These are phyloP conservation scores for Pseudoatta argentina DNA, from an alignment of 1,140 invertebrate genomes.

Conservation along the genomic window DNA sequence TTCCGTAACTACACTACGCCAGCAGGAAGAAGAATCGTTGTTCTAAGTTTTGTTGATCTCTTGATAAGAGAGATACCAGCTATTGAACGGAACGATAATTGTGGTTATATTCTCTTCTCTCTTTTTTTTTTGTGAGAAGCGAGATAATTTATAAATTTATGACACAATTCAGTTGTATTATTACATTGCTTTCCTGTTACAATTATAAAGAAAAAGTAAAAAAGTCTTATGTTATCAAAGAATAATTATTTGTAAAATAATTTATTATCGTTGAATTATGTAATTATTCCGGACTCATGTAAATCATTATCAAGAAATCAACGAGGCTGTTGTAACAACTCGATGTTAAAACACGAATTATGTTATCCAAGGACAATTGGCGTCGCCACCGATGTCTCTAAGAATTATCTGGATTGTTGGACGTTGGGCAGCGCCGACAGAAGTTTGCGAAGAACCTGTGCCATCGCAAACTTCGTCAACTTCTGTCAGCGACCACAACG, in stretches of 20 bases:
- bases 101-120: background rate
- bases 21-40: conserved; percentile 33
- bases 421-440: conserved; percentile 30
- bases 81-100: background rate
- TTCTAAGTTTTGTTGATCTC: conserved; percentile 50
- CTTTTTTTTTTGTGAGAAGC: background rate
- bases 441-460: conserved; percentile 32
- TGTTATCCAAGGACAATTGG: conserved; percentile 53
- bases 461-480: conserved; percentile 1
- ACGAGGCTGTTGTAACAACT: conserved; percentile 35
- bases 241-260: background rate
- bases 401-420: conserved; percentile 76
- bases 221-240: background rate
- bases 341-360: conserved; percentile 24
- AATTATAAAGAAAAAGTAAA: background rate
- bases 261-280: background rate
- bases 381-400: conserved; percentile 73
- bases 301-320: conserved; percentile 29
- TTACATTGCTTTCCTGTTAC: background rate
- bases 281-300: conserved; percentile 5
- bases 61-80: conserved; percentile 20
- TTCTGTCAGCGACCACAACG: conserved; percentile 20
- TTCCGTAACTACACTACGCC: conserved; percentile 31
- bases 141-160: background rate
- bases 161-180: background rate